These are phyloP conservation scores for Rhabditophanes sp. DNA, from an alignment of 2,888 invertebrate species.

Conservation along the genomic window DNA sequence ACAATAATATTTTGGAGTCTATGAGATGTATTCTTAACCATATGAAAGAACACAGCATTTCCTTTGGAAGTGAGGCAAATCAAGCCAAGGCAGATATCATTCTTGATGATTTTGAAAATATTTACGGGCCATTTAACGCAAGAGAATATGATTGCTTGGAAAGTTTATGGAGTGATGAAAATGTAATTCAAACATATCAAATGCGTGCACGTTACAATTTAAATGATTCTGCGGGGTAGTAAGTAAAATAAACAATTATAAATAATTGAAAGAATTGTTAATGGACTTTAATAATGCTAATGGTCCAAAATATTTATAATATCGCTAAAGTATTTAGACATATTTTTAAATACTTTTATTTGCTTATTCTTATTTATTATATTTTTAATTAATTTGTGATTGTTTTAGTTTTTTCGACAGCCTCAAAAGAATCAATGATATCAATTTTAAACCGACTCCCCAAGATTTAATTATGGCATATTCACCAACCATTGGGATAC, in stretches of 20 bases:
- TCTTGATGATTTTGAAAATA: conserved; percentile 10
- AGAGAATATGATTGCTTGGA: conserved; percentile 11
- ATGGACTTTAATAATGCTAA: conserved; percentile 3
- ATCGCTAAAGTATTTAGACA: too few relatives aligned
- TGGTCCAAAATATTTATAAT: too few relatives aligned
- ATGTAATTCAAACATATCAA: conserved; percentile 19
- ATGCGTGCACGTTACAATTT: conserved; percentile 22
- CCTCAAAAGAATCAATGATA: conserved; percentile 17
- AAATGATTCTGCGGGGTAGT: conserved; percentile 30
- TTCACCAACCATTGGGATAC: conserved; percentile 33
- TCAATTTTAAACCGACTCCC: conserved; percentile 22
- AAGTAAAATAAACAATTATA: background rate
- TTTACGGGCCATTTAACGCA: conserved; percentile 13
- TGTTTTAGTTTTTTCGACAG: conserved; percentile 24
- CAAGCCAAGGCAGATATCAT: conserved; percentile 20
- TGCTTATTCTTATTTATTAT: too few relatives aligned
- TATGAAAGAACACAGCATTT: conserved; percentile 12
- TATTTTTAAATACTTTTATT: too few relatives aligned
- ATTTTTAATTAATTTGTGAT: background rate
- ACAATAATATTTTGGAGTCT: conserved; percentile 20
- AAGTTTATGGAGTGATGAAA: conserved; percentile 20
- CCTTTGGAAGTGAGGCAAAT: conserved; percentile 13
- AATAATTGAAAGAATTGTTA: background rate
- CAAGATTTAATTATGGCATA: conserved; percentile 30
- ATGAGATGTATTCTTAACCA: conserved; percentile 15